Conservation (phyloP, 2,113 vertebrate species). For the Peromyscus leucopus region DNA sequence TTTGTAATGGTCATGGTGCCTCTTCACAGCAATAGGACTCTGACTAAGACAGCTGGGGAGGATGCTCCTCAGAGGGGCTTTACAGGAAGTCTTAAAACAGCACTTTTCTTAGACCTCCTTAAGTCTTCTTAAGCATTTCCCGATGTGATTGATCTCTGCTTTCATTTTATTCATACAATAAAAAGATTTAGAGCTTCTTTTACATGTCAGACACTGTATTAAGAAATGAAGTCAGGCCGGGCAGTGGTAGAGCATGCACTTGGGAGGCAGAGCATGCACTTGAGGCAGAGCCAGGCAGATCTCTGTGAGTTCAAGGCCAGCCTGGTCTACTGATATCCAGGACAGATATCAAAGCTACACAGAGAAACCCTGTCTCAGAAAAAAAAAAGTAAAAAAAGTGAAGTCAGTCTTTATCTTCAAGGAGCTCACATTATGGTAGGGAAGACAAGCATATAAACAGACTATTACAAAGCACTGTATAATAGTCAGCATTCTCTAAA, state of each 20-base stretch:
- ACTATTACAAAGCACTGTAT: not conserved
- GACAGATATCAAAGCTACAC: no score
- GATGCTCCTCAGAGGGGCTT: not conserved
- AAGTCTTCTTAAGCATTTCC: constrained; percentile 43
- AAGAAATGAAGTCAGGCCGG: not conserved
- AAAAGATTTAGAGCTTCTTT: constrained; percentile 43
- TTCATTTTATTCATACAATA: constrained; percentile 48
- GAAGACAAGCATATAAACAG: not conserved
- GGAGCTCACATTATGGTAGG: not conserved
- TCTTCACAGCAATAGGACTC: not conserved
- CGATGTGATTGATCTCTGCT: constrained; percentile 14
- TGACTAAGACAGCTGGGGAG: not conserved
- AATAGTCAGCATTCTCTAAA: not conserved
- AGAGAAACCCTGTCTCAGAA: no score
- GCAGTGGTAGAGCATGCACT: no score
- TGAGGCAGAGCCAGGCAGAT: no score
- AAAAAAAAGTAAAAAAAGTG: not conserved
- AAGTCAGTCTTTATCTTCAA: constrained; percentile 49
- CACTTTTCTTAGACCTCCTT: constrained; percentile 21
- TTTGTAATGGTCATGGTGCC: not conserved
- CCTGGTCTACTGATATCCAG: no score
- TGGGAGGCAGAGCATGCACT: no score
- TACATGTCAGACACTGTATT: not conserved
- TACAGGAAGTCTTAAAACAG: constrained; percentile 20
- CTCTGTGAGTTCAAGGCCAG: no score